A percentile compares a stretch with the other conserved stretches of the same genome.
phyloP scores from a whole-genome alignment of 2,888 invertebrate species.

The Phengaris arion region DNA sequence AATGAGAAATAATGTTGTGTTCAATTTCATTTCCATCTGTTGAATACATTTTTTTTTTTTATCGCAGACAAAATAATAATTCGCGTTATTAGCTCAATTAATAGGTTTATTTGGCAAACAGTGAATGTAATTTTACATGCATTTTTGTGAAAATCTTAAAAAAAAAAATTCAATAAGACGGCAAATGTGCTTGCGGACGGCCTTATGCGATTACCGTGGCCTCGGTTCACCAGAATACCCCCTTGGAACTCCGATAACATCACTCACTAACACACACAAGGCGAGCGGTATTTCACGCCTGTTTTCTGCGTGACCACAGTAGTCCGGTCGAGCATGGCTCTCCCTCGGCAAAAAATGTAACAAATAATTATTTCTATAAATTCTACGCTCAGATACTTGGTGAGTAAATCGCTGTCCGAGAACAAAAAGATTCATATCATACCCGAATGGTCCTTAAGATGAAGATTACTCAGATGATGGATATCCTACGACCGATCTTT shows the following conservation, averaged over 20 bases:
- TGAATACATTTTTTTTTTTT: neutral
- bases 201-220: too few relatives aligned
- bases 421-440: slow-evolving; percentile 12
- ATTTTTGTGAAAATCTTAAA: neutral
- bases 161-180: too few relatives aligned
- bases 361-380: neutral
- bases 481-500: slow-evolving; percentile 14
- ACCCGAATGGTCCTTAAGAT: slow-evolving; percentile 11
- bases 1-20: slow-evolving; percentile 2
- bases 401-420: neutral
- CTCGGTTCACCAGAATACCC: too few relatives aligned
- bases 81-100: neutral
- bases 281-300: too few relatives aligned
- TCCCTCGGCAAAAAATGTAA: neutral
- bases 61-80: neutral
- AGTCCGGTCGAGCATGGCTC: too few relatives aligned
- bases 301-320: too few relatives aligned
- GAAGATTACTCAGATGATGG: slow-evolving; percentile 8
- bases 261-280: too few relatives aligned
- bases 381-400: neutral
- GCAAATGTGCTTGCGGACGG: too few relatives aligned
- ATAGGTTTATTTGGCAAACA: neutral
- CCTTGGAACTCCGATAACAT: too few relatives aligned
- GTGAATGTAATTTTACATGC: neutral
- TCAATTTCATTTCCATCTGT: slow-evolving; percentile 16